Conservation (phyloP, 2,888 invertebrate genomes). For the Drosophila melanocephala region DNA sequence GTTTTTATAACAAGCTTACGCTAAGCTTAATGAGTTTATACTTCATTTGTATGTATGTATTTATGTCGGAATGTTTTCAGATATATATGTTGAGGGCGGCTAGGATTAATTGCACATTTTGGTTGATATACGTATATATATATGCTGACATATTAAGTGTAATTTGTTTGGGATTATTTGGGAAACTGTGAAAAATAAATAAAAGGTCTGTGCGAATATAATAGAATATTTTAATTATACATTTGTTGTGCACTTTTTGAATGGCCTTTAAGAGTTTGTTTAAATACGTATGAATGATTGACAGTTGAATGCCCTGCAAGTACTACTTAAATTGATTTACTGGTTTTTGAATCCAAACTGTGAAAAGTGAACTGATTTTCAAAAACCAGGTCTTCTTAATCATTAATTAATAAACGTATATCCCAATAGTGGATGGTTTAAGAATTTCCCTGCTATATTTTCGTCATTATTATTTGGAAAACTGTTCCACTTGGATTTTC, state of each 20-base stretch:
- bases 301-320: not conserved
- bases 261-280: not conserved
- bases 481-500: not conserved
- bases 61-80: not conserved
- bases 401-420: not conserved
- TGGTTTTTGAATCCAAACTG: too few species aligned
- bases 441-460: not conserved
- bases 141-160: constrained; percentile 4
- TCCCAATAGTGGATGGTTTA: not conserved
- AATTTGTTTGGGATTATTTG: constrained; percentile 39
- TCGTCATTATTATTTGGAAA: not conserved
- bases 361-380: not conserved
- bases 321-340: not conserved
- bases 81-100: constrained; percentile 2
- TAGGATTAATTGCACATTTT: constrained; percentile 34
- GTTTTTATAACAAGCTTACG: constrained; percentile 61
- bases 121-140: not conserved
- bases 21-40: constrained; percentile 59
- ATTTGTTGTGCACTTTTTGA: constrained; percentile 18
- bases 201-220: constrained; percentile 13
- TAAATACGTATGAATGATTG: not conserved
- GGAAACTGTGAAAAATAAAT: constrained; percentile 9
- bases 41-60: constrained; percentile 22
- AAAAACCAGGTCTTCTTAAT: not conserved
- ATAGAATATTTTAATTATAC: constrained; percentile 23